A percentile compares a stretch with the other conserved stretches of the same genome.
These are phyloP conservation scores for Panurus biarmicus DNA, from an alignment of 2,113 vertebrate genomes.

Conservation along the genomic window DNA sequence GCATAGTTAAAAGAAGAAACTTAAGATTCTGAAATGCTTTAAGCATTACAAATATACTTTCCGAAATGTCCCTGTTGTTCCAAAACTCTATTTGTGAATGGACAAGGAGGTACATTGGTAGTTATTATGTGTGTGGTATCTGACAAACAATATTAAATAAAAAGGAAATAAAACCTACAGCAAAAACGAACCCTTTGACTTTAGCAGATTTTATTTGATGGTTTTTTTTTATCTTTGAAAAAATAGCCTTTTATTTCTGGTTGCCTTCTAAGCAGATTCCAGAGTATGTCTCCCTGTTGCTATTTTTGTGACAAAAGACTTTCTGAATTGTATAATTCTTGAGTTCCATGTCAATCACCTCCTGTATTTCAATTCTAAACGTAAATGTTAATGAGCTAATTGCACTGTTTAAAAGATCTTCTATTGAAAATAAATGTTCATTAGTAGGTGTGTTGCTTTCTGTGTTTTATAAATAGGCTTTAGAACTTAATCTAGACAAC, in stretches of 20 bases:
- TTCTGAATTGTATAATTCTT: neutral
- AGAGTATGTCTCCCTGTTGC: neutral
- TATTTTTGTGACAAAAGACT: slow-evolving; percentile 7
- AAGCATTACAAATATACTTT: neutral
- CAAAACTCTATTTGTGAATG: neutral
- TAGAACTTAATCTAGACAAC: neutral
- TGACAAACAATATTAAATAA: neutral
- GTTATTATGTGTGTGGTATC: neutral
- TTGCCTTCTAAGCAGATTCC: neutral
- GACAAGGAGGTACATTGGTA: neutral
- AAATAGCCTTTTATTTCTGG: neutral
- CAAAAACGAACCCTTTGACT: neutral
- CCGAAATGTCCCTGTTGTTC: neutral
- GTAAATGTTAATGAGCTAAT: slow-evolving; percentile 32
- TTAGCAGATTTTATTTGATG: neutral
- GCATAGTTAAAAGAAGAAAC: neutral
- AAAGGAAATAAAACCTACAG: neutral
- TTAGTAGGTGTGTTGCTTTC: neutral
- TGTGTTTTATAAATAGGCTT: neutral
- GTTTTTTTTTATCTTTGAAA: neutral
- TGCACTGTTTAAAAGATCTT: neutral
- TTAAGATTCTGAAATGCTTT: neutral
- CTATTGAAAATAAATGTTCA: neutral
- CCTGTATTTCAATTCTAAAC: neutral
- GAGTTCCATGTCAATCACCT: slow-evolving; percentile 1